phyloP scores from a whole-genome alignment of 2,888 invertebrate species.

The Scaptomyza caliginosa region DNA sequence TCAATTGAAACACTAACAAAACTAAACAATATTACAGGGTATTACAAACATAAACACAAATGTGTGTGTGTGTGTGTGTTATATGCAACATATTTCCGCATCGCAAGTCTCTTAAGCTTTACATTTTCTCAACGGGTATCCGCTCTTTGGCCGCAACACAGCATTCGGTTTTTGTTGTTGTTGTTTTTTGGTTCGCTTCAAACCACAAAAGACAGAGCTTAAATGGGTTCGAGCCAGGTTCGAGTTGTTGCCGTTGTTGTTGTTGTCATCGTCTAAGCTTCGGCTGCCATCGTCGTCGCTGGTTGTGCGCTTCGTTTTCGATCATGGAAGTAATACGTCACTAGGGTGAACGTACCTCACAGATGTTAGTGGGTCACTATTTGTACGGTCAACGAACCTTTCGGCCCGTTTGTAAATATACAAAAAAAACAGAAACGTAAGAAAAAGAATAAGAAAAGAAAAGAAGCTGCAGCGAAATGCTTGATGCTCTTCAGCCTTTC shows the following conservation, averaged over 20 bases:
- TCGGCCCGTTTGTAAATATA: slow-evolving; percentile 81
- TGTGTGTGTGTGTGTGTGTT: slow-evolving; percentile 24
- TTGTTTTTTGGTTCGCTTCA: slow-evolving; percentile 47
- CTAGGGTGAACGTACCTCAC: slow-evolving; percentile 85
- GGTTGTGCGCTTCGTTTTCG: slow-evolving; percentile 49
- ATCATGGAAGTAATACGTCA: slow-evolving; percentile 83
- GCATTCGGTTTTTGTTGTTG: not conserved
- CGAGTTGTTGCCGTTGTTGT: slow-evolving; percentile 24
- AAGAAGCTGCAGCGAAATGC: slow-evolving; percentile 59
- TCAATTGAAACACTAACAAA: no score
- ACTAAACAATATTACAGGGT: not conserved
- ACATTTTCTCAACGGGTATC: not conserved
- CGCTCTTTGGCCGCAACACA: slow-evolving; percentile 58
- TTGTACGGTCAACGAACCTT: slow-evolving; percentile 84
- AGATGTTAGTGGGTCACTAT: slow-evolving; percentile 85
- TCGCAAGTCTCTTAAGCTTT: slow-evolving; percentile 59
- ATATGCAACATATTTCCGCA: slow-evolving; percentile 71
- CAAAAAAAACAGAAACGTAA: slow-evolving; percentile 56
- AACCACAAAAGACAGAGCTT: slow-evolving; percentile 45
- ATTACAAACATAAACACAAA: slow-evolving; percentile 10
- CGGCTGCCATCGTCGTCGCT: slow-evolving; percentile 33
- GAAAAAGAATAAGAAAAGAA: slow-evolving; percentile 50
- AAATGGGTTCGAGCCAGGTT: slow-evolving; percentile 73
- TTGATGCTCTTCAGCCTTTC: slow-evolving; percentile 42
- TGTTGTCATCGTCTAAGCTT: slow-evolving; percentile 39